Conservation (phyloP, 2,888 invertebrate species). For the Lasius fuliginosus region DNA sequence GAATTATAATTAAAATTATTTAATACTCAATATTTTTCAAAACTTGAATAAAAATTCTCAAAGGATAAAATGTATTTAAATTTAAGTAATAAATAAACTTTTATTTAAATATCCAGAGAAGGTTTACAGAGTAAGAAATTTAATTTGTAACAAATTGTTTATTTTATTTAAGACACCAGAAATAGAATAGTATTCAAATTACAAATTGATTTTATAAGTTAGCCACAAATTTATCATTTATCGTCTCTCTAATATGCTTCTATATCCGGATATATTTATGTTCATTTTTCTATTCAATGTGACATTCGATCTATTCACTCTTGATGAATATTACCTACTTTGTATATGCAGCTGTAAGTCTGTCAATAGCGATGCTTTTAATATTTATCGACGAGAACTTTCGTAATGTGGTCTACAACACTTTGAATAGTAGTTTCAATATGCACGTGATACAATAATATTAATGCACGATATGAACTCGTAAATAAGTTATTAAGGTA, state of each 20-base stretch:
- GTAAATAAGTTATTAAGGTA: constrained; percentile 24
- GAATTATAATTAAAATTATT: not conserved
- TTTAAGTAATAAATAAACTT: not conserved
- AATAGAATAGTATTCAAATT: not conserved
- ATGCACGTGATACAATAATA: not conserved
- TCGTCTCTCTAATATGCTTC: not conserved
- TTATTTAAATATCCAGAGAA: not conserved
- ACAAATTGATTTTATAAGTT: not conserved
- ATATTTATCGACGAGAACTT: constrained; percentile 26
- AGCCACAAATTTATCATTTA: not conserved
- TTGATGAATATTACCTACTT: constrained; percentile 25
- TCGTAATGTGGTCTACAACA: constrained; percentile 7
- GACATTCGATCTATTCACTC: not conserved
- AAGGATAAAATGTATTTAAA: not conserved
- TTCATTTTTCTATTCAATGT: not conserved
- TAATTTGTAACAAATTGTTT: not conserved
- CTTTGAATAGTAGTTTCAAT: constrained; percentile 33
- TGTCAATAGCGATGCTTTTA: constrained; percentile 22
- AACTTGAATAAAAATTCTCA: not conserved
- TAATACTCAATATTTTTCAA: not conserved
- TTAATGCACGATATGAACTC: constrained; percentile 20
- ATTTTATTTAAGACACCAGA: not conserved
- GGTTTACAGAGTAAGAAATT: not conserved
- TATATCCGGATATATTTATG: not conserved
- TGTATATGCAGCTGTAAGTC: not conserved